phyloP scores from a whole-genome alignment of 2,888 invertebrate species.

The Thyatira batis region DNA sequence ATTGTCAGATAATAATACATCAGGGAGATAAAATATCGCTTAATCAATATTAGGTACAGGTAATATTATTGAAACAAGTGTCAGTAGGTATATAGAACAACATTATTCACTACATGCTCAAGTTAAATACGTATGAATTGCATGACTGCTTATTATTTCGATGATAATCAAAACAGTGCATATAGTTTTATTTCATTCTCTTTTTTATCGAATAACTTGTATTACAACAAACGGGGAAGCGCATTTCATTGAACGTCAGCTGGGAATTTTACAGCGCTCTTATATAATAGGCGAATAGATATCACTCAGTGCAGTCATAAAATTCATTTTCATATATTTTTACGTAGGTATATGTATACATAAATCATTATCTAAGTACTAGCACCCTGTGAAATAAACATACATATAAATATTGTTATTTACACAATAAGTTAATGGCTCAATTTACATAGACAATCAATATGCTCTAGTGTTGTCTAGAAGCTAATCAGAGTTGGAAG shows the following conservation, averaged over 20 bases:
- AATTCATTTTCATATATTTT: slow-evolving; percentile 41
- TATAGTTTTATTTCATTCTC: neutral
- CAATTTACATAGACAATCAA: slow-evolving; percentile 36
- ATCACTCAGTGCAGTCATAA: slow-evolving; percentile 43
- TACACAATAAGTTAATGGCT: slow-evolving; percentile 53
- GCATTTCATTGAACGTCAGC: neutral
- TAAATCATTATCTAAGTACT: slow-evolving; percentile 61
- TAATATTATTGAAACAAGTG: slow-evolving; percentile 45
- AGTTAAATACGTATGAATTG: slow-evolving; percentile 32
- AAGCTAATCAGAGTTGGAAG: slow-evolving; percentile 47
- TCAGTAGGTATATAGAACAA: slow-evolving; percentile 39
- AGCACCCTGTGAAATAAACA: slow-evolving; percentile 72
- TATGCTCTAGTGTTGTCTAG: slow-evolving; percentile 37
- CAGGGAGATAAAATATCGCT: slow-evolving; percentile 51
- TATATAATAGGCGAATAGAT: slow-evolving; percentile 3
- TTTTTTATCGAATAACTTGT: no score
- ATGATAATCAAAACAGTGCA: neutral
- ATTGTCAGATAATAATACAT: slow-evolving; percentile 68
- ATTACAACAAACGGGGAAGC: neutral
- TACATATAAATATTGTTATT: slow-evolving; percentile 56
- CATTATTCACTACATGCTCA: slow-evolving; percentile 42
- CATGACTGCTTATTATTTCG: slow-evolving; percentile 34
- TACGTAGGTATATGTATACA: slow-evolving; percentile 34
- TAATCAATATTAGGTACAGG: slow-evolving; percentile 53
- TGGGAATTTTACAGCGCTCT: neutral